Evolutionary conservation across 1,140 invertebrate species (phyloP), one percentile per base, ranked within the genome.

Genomic region (Drosophila lacertosa): DNA sequence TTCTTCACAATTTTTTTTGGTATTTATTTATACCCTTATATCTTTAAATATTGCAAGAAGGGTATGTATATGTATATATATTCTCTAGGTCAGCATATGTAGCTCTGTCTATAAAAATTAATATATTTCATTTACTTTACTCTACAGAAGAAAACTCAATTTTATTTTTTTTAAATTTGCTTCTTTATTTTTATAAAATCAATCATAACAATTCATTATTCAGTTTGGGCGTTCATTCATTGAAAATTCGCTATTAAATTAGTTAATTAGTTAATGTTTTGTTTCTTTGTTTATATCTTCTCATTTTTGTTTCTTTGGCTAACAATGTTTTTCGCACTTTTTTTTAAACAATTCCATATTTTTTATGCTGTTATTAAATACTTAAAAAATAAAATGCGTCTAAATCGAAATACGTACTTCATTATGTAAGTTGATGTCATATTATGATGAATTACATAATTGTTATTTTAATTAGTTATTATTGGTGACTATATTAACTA

Each of bases 321-420:
- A n/a, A n/a, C n/a, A n/a, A n/a, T n/a, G n/a, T n/a, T n/a, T n/a
- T n/a, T n/a, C n/a, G n/a, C n/a, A 33, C 22, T 16, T 58, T 58
- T 57, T 71, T 81, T 69, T 72, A 78, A 83, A 83, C 80, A 79
- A 84, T 79, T 84, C 75, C 63, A 44, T 47, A 69, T 51, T 78
- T 58, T 48, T 37, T 75, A 54, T 60, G 51, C 13, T 60, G 6
- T 62, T 77, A 67, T 86, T 80, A 80, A 86, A 86, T 77, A 77
- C 77, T 86, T 86, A 86, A 26, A 80, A 86, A 86, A 86, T 86
- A 86, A 86, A 86, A 86, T 86, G 81, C 81, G 77, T 86, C 73
- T 77, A 77, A 80, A 80, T 77, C 44, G 73, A 86, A 82, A 77
- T 84, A 37, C 33, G 35, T 67, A 62, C 53, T 24, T 48, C 39